These are phyloP conservation scores for Drosophila navojoa DNA, from an alignment of 1,140 invertebrate genomes.

Conservation along the genomic window DNA sequence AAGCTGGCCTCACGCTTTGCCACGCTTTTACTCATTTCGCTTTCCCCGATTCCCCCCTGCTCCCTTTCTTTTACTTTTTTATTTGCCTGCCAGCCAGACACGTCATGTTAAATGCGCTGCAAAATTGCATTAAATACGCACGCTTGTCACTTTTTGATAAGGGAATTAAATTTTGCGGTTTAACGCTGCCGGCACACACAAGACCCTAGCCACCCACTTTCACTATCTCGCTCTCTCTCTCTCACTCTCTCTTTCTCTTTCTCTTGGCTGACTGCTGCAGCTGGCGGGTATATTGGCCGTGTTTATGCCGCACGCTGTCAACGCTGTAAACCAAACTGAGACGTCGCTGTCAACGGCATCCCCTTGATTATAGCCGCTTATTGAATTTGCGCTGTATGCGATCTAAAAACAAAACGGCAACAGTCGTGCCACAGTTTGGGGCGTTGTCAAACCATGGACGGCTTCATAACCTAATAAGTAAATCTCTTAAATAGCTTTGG, in stretches of 20 bases:
- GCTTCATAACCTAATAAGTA: conserved; percentile 16
- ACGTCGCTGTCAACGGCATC: conserved; percentile 58
- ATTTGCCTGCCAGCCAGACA: conserved; percentile 31
- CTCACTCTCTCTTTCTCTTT: background rate
- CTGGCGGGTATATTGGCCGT: conserved; percentile 52
- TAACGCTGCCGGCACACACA: conserved; percentile 67
- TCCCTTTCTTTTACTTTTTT: background rate
- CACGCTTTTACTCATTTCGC: background rate
- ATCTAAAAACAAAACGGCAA: conserved; percentile 34
- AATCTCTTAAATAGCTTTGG: background rate
- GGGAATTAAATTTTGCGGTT: conserved; percentile 83
- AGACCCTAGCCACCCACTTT: background rate
- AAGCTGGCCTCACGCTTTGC: conserved; percentile 16
- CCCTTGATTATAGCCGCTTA: conserved; percentile 29
- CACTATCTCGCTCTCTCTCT: conserved; percentile 4
- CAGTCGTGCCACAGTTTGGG: background rate
- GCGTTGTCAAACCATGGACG: background rate
- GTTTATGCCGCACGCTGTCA: conserved; percentile 75
- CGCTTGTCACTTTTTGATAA: conserved; percentile 83
- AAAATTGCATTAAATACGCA: conserved; percentile 84
- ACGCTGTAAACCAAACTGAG: conserved; percentile 68
- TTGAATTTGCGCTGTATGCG: conserved; percentile 47
- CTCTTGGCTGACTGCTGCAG: conserved; percentile 11
- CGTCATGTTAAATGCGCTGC: conserved; percentile 82
- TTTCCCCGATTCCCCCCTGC: background rate